Conservation (phyloP, 2,888 invertebrate species). For the Melanargia galathea region DNA sequence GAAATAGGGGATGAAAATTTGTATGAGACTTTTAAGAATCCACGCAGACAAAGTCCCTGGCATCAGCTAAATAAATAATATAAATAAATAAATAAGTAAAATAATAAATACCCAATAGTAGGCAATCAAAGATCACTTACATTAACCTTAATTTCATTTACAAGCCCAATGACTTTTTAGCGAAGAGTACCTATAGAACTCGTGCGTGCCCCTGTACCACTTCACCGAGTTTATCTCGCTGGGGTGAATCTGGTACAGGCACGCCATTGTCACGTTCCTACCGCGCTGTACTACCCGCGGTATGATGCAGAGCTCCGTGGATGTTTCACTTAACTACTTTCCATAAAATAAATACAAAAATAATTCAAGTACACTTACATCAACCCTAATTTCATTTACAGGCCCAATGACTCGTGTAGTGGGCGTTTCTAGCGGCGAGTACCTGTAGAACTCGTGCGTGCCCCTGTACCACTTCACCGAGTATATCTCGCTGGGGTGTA, state of each 20-base stretch:
- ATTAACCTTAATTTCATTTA: constrained; percentile 89
- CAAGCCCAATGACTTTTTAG: constrained; percentile 85
- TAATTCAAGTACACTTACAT: constrained; percentile 85
- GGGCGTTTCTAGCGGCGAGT: constrained; percentile 88
- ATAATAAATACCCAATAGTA: no score
- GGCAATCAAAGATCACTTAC: constrained; percentile 61
- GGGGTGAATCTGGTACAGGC: constrained; percentile 88
- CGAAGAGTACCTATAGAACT: constrained; percentile 93
- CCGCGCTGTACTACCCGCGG: constrained; percentile 88
- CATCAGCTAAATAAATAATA: no score
- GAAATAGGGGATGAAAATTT: no score
- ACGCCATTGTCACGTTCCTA: constrained; percentile 86
- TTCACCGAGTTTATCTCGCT: constrained; percentile 91
- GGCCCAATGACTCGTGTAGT: constrained; percentile 86
- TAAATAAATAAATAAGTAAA: no score
- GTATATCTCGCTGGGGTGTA: constrained; percentile 88
- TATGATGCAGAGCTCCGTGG: constrained; percentile 87
- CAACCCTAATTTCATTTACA: constrained; percentile 88
- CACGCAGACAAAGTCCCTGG: no score
- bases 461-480: constrained; percentile 94
- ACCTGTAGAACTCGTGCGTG: constrained; percentile 91
- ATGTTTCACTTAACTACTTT: no score
- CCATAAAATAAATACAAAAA: neutral
- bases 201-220: constrained; percentile 91
- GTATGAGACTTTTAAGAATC: no score